A percentile compares a stretch with the other conserved stretches of the same genome.
These are phyloP conservation scores for Pseudomyrmex sp. DNA, from an alignment of 1,140 invertebrate species.

Conservation along the genomic window DNA sequence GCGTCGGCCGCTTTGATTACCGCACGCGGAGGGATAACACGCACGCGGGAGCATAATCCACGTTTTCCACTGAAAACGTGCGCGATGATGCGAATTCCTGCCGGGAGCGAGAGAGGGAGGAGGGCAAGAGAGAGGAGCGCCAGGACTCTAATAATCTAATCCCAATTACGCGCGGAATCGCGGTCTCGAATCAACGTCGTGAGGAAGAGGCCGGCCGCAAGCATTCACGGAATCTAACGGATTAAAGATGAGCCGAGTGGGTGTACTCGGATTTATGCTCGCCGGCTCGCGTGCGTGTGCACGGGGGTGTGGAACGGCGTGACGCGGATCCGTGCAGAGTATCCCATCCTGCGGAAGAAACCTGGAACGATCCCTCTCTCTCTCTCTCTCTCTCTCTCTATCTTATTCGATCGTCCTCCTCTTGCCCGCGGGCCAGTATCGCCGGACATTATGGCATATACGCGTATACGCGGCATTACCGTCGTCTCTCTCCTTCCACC, in stretches of 20 bases:
- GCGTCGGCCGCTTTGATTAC: constrained; percentile 37
- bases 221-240: constrained; percentile 78
- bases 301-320: constrained; percentile 60
- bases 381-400: constrained; percentile 56
- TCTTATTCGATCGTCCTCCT: constrained; percentile 60
- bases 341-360: constrained; percentile 71
- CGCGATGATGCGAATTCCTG: constrained; percentile 48
- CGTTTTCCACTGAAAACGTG: constrained; percentile 23
- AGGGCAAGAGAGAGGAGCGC: constrained; percentile 1
- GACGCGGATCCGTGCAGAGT: constrained; percentile 37
- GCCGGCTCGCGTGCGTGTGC: constrained; percentile 68
- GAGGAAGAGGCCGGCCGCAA: constrained; percentile 56
- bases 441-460: constrained; percentile 76
- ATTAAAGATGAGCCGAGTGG: constrained; percentile 63
- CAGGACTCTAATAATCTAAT: constrained; percentile 76
- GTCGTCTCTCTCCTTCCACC: constrained; percentile 53
- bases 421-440: constrained; percentile 56
- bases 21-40: constrained; percentile 31
- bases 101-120: constrained; percentile 58
- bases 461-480: constrained; percentile 74
- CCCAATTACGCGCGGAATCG: constrained; percentile 76
- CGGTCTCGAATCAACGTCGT: constrained; percentile 64
- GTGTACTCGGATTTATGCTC: constrained; percentile 65
- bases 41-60: constrained; percentile 29
- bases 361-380: constrained; percentile 58